Percentiles rank a stretch among this genome's conserved stretches.
These are phyloP conservation scores for Irena cyanogastra DNA, from an alignment of 2,113 vertebrate species.

Conservation along the genomic window DNA sequence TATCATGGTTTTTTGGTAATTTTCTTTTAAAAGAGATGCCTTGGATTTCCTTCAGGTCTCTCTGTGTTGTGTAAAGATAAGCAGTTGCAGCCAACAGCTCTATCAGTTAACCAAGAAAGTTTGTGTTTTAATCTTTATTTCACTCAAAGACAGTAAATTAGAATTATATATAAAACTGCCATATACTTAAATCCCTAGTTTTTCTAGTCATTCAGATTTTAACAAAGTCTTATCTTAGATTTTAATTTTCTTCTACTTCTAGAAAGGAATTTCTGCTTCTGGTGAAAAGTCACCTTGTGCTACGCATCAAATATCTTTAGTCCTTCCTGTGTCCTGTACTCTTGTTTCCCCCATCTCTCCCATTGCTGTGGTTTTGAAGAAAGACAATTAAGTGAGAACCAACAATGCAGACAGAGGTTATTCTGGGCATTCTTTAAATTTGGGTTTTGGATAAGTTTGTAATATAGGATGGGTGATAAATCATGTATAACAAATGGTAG, in stretches of 20 bases:
- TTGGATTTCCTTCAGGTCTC: not conserved
- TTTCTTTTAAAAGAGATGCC: not conserved
- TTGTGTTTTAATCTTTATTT: conserved; percentile 33
- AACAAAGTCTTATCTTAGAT: not conserved
- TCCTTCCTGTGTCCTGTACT: not conserved
- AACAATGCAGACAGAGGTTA: not conserved
- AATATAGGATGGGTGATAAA: not conserved
- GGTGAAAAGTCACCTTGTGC: not conserved
- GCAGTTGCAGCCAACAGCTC: not conserved
- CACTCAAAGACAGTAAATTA: not conserved
- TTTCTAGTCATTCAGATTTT: not conserved
- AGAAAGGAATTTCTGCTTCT: not conserved
- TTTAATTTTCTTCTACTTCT: not conserved
- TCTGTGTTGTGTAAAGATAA: not conserved
- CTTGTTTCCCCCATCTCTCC: not conserved
- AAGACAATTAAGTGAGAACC: not conserved
- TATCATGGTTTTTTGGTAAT: not conserved
- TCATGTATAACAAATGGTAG: not conserved
- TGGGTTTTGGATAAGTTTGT: not conserved
- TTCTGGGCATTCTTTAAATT: not conserved
- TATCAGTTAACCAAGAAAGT: not conserved
- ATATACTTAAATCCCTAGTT: not conserved
- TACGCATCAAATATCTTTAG: not conserved
- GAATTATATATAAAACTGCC: not conserved
- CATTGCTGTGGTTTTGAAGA: not conserved